phyloP scores from a whole-genome alignment of 1,140 invertebrate species.

The Amyelois transitella region DNA sequence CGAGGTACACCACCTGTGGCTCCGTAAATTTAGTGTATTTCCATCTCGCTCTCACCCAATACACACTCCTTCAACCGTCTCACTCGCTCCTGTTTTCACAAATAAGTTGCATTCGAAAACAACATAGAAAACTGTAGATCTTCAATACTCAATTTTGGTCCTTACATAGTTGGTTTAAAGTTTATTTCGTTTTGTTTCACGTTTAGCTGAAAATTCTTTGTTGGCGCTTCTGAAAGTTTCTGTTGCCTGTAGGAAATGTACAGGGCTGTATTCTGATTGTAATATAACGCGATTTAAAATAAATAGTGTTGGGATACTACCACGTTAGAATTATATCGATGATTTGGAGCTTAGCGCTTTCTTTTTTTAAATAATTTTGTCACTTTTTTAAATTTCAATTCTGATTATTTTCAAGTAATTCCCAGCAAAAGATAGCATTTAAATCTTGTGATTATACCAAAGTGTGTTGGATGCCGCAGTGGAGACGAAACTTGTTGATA shows the following conservation, averaged over 20 bases:
- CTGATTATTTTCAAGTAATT: too few species aligned
- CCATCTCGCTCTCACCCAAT: conserved; percentile 32
- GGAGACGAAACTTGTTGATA: too few species aligned
- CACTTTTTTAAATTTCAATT: too few species aligned
- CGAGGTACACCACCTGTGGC: conserved; percentile 71
- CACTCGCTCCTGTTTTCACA: conserved; percentile 63
- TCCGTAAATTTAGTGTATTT: conserved; percentile 69
- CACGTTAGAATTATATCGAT: conserved; percentile 17
- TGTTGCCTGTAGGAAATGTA: conserved; percentile 52
- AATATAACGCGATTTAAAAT: conserved; percentile 70
- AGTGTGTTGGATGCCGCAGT: too few species aligned
- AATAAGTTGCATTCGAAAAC: conserved; percentile 72
- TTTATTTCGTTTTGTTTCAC: conserved; percentile 19
- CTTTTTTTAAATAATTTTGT: too few species aligned
- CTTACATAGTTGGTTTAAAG: conserved; percentile 25
- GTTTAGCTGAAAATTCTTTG: conserved; percentile 47
- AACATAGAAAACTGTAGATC: conserved; percentile 58
- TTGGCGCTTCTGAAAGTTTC: conserved; percentile 58
- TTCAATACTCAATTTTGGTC: conserved; percentile 11
- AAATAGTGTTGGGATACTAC: conserved; percentile 50
- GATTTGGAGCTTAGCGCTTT: not conserved
- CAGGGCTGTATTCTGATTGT: conserved; percentile 63
- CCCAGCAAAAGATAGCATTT: too few species aligned
- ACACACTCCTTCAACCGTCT: conserved; percentile 25
- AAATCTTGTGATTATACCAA: too few species aligned